These are phyloP conservation scores for Linyphia triangularis DNA, from an alignment of 2,888 invertebrate species.

Conservation along the genomic window DNA sequence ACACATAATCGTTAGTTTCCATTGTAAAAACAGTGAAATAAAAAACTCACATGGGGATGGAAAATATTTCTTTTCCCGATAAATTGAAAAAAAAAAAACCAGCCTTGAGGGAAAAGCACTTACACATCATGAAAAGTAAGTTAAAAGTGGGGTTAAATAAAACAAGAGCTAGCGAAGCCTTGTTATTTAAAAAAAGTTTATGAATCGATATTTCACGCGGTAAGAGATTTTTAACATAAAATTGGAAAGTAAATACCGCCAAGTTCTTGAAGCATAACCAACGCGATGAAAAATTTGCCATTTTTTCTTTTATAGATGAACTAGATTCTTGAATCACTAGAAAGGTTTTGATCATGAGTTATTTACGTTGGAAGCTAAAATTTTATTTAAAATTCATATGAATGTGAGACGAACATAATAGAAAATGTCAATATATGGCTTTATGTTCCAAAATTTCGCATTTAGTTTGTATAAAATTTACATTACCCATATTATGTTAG, in stretches of 20 bases:
- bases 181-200: constrained; percentile 15
- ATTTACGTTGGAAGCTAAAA: no score
- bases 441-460: no score
- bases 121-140: not conserved
- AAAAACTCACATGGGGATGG: not conserved
- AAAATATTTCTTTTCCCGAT: constrained; percentile 15
- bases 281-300: not conserved
- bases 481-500: no score
- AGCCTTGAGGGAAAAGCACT: not conserved
- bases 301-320: not conserved
- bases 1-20: constrained; percentile 4
- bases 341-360: no score
- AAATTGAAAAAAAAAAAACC: not conserved
- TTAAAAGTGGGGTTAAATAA: not conserved
- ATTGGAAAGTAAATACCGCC: not conserved
- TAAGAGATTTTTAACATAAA: not conserved
- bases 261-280: constrained; percentile 5
- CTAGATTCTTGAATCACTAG: no score
- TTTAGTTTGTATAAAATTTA: no score
- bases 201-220: constrained; percentile 23
- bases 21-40: not conserved
- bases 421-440: no score
- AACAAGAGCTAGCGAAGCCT: no score
- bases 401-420: no score
- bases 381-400: no score